Evolutionary conservation across 2,888 invertebrate genomes (phyloP).

Genomic region (Andrena marginata): DNA sequence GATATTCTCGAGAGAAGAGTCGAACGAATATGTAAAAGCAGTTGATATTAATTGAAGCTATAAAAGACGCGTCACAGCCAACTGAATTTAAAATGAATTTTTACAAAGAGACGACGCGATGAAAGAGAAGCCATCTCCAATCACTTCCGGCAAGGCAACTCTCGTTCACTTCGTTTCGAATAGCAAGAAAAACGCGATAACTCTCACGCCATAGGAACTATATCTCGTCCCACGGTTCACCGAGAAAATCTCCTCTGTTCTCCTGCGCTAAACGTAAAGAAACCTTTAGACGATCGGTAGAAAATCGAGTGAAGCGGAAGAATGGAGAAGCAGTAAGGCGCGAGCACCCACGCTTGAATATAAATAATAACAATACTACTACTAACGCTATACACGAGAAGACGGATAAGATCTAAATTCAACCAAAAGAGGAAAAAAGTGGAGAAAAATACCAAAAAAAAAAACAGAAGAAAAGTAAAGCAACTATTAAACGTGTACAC

Average conservation of each 20-base stretch:
- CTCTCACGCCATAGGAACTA: slow-evolving; percentile 30
- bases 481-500: slow-evolving; percentile 75
- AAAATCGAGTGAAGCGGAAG: not conserved
- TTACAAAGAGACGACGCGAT: slow-evolving; percentile 40
- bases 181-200: not conserved
- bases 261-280: slow-evolving; percentile 31
- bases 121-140: slow-evolving; percentile 39
- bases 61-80: slow-evolving; percentile 67
- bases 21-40: not conserved
- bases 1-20: not conserved
- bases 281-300: slow-evolving; percentile 8
- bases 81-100: slow-evolving; percentile 70
- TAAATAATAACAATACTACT: not conserved
- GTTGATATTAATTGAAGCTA: slow-evolving; percentile 18
- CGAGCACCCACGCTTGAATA: not conserved
- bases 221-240: slow-evolving; percentile 33
- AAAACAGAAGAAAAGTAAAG: slow-evolving; percentile 63
- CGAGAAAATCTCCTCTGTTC: slow-evolving; percentile 47
- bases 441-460: slow-evolving; percentile 16
- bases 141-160: slow-evolving; percentile 49
- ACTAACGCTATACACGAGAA: not conserved
- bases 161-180: slow-evolving; percentile 62
- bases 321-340: not conserved
- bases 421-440: slow-evolving; percentile 34
- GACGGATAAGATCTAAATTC: slow-evolving; percentile 20